Conservation (phyloP, 2,113 vertebrate genomes). For the Pelecanus crispus region DNA sequence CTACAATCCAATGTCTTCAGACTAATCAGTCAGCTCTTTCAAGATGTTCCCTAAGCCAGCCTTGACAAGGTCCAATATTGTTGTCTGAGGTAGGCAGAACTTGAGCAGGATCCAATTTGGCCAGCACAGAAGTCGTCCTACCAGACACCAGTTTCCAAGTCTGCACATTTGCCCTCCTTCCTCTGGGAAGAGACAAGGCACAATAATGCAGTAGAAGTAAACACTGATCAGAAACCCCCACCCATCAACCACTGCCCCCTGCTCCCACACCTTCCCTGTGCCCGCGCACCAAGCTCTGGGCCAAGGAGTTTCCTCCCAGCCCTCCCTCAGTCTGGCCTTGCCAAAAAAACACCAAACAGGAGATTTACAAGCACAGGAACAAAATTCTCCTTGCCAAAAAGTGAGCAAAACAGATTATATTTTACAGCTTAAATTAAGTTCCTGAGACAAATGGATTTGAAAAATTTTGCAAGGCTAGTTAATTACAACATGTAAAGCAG, state of each 20-base stretch:
- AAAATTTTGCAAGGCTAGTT: slow-evolving; percentile 6
- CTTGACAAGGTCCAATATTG: background rate
- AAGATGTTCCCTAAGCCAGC: background rate
- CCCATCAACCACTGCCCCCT: background rate
- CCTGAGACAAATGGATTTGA: background rate
- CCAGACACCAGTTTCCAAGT: background rate
- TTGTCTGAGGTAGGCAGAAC: background rate
- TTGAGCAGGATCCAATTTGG: background rate
- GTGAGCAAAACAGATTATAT: background rate
- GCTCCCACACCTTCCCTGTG: background rate
- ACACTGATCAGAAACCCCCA: background rate
- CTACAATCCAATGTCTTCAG: background rate
- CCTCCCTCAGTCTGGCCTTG: background rate
- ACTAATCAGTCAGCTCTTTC: background rate
- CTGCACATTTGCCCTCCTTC: background rate
- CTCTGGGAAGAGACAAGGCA: background rate
- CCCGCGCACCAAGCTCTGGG: background rate
- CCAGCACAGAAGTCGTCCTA: background rate
- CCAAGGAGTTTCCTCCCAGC: background rate
- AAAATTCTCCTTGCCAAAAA: background rate
- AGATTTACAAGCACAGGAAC: background rate
- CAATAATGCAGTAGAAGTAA: background rate
- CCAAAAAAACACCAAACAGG: background rate
- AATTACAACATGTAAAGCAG: slow-evolving; percentile 4
- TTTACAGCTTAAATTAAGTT: background rate